A percentile compares a stretch with the other conserved stretches of the same genome.
Evolutionary conservation across 1,140 invertebrate species (phyloP).

Genomic region (Epicauta chinensis): DNA sequence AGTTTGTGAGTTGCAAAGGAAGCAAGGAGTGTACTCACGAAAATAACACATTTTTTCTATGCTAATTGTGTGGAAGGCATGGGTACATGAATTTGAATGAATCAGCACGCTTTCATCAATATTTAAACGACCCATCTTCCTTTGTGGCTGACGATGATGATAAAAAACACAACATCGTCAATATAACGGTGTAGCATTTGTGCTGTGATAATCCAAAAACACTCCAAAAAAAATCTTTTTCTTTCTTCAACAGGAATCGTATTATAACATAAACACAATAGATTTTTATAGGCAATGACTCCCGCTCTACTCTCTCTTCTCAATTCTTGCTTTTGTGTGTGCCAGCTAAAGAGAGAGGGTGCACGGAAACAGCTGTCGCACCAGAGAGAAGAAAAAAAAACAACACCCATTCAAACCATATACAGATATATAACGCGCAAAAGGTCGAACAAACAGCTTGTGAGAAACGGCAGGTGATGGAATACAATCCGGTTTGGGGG

Average conservation of each 20-base stretch:
- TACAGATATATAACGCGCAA: conserved; percentile 1
- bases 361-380: conserved; percentile 14
- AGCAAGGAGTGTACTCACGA: conserved; percentile 1
- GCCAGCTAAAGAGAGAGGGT: not conserved
- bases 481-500: conserved; percentile 13
- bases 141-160: too few relatives aligned
- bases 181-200: not conserved
- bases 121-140: conserved; percentile 3
- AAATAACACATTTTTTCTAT: conserved; percentile 15
- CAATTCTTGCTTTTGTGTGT: not conserved
- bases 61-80: conserved; percentile 7
- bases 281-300: not conserved
- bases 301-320: not conserved
- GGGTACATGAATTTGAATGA: conserved; percentile 12
- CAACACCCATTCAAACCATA: too few relatives aligned
- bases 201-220: not conserved
- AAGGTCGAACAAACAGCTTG: conserved; percentile 1
- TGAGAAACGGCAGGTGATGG: conserved; percentile 13
- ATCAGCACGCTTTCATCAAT: conserved; percentile 13
- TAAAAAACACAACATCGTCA: too few relatives aligned
- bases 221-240: conserved; percentile 9
- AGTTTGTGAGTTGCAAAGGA: conserved; percentile 2
- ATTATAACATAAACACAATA: too few relatives aligned
- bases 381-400: not conserved
- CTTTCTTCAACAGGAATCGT: conserved; percentile 1